A percentile compares a stretch with the other conserved stretches of the same genome.
phyloP scores from a whole-genome alignment of 2,797 vertebrate species.

The Microctenopoma stevenorrisi region DNA sequence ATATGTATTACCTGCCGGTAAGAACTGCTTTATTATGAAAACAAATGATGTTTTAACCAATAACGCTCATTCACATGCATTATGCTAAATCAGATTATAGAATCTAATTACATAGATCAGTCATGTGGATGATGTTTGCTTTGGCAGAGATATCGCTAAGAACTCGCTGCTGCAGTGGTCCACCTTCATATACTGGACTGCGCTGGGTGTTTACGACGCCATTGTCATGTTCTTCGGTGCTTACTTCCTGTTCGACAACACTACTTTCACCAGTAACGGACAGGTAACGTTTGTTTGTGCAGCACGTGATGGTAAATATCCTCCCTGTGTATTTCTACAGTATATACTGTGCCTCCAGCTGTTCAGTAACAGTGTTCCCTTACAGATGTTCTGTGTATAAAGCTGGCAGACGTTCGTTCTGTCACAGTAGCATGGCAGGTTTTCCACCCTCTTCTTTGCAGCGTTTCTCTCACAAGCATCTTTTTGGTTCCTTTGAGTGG shows the following conservation, averaged over 20 bases:
- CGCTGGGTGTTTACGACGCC: conserved; percentile 93
- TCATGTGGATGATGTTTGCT: not conserved
- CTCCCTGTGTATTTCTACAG: not conserved
- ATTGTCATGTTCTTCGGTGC: conserved; percentile 97
- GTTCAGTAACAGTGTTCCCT: not conserved
- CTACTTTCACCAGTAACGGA: conserved; percentile 93
- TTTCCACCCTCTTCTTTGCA: conserved; percentile 69
- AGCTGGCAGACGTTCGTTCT: conserved; percentile 60
- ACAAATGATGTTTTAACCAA: too few relatives aligned
- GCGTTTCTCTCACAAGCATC: conserved; percentile 52
- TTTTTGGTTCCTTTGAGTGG: conserved; percentile 72
- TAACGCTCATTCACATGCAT: not conserved
- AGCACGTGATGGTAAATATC: not conserved
- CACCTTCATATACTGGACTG: conserved; percentile 95
- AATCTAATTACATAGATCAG: conserved; percentile 14
- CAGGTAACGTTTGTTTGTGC: conserved; percentile 68
- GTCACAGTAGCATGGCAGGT: conserved; percentile 67
- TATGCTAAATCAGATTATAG: conserved; percentile 16
- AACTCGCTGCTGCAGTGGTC: conserved; percentile 93
- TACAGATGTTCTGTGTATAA: not conserved
- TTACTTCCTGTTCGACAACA: conserved; percentile 97
- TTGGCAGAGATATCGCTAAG: conserved; percentile 94
- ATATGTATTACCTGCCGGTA: too few relatives aligned
- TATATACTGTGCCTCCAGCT: not conserved
- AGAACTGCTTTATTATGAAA: too few relatives aligned